Evolutionary conservation across 2,888 invertebrate genomes (phyloP).

Genomic region (Amphiduros pacificus): DNA sequence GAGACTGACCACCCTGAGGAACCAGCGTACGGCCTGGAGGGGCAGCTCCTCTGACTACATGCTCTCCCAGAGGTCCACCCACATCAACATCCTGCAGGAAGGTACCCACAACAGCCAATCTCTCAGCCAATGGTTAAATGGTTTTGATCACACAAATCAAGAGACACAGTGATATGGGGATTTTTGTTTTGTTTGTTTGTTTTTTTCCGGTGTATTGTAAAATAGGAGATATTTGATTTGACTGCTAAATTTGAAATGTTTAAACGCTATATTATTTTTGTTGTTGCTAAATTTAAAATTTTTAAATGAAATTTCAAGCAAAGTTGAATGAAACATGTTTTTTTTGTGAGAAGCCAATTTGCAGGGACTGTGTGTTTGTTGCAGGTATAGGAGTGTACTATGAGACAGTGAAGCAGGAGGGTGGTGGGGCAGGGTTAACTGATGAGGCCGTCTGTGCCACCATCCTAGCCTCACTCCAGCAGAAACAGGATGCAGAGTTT

Average conservation of each 20-base stretch:
- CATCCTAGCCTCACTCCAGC: constrained; percentile 29
- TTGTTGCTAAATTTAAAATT: not conserved
- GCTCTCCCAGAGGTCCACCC: constrained; percentile 20
- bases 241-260: too few relatives aligned
- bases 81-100: constrained; percentile 38
- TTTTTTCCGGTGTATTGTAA: too few relatives aligned
- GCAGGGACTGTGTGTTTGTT: not conserved
- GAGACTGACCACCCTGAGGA: constrained; percentile 37
- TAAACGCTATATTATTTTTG: too few relatives aligned
- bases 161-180: too few relatives aligned
- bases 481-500: constrained; percentile 27
- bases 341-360: not conserved
- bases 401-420: not conserved
- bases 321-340: not conserved
- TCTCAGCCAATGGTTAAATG: too few relatives aligned
- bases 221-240: too few relatives aligned
- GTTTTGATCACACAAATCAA: too few relatives aligned
- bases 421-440: not conserved
- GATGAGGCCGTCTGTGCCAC: constrained; percentile 13
- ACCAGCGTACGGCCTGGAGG: constrained; percentile 43
- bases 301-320: not conserved
- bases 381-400: constrained; percentile 5
- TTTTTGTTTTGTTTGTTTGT: too few relatives aligned
- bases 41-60: constrained; percentile 31
- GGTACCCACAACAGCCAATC: too few relatives aligned